Evolutionary conservation across 2,113 vertebrate genomes (phyloP).

Genomic region (Scomber colias): DNA sequence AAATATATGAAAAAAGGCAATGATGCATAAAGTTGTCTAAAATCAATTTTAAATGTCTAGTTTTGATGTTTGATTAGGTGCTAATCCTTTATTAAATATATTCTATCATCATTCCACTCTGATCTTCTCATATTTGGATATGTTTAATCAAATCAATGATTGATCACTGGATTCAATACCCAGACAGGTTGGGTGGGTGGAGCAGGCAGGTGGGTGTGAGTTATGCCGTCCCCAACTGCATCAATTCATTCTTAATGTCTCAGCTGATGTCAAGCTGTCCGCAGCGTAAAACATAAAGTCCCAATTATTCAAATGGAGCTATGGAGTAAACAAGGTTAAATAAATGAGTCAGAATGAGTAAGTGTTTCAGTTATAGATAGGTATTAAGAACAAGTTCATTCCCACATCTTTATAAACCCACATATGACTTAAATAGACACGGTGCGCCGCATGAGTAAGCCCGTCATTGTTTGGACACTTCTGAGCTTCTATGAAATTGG

Average conservation of each 20-base stretch:
- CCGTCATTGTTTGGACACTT: conserved; percentile 52
- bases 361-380: conserved; percentile 14
- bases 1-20: neutral
- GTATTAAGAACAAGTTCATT: conserved; percentile 42
- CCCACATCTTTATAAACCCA: neutral
- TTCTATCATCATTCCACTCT: neutral
- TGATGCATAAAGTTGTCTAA: neutral
- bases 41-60: neutral
- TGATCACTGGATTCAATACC: conserved; percentile 37
- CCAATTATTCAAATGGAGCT: conserved; percentile 34
- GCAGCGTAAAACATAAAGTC: conserved; percentile 32
- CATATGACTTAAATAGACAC: conserved; percentile 16
- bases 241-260: conserved; percentile 55
- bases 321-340: conserved; percentile 45
- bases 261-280: conserved; percentile 56
- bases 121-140: neutral
- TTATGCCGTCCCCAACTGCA: conserved; percentile 25
- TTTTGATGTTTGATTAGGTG: no score
- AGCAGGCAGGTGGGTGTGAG: conserved; percentile 36
- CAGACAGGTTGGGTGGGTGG: conserved; percentile 28
- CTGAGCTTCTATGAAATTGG: conserved; percentile 57
- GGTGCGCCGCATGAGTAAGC: neutral
- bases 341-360: conserved; percentile 32
- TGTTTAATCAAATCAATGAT: conserved; percentile 37
- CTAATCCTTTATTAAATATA: neutral